These are phyloP conservation scores for Chaetogeoica ovagalla DNA, from an alignment of 2,888 invertebrate species.

Conservation along the genomic window DNA sequence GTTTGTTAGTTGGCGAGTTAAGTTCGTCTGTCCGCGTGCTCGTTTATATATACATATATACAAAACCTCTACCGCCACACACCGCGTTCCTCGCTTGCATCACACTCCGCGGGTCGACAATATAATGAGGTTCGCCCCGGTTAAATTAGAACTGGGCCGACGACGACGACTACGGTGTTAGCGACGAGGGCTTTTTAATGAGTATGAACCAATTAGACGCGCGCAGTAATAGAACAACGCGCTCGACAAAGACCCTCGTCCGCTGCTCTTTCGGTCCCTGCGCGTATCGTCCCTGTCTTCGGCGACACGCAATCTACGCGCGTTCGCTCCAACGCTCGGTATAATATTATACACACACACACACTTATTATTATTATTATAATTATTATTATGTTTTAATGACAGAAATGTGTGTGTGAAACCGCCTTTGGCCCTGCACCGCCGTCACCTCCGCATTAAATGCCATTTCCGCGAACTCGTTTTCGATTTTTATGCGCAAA, in stretches of 20 bases:
- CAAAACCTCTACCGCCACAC: too few species aligned
- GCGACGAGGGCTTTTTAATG: slow-evolving; percentile 53
- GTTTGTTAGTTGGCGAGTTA: slow-evolving; percentile 51
- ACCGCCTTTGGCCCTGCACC: too few species aligned
- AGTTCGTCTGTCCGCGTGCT: slow-evolving; percentile 20
- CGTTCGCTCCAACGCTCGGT: background rate
- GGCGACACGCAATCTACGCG: slow-evolving; percentile 42
- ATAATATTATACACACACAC: background rate
- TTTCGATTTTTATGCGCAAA: too few species aligned
- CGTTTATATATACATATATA: background rate
- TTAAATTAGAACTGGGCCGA: slow-evolving; percentile 52
- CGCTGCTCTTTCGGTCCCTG: background rate
- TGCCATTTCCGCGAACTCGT: too few species aligned
- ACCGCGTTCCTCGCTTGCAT: too few species aligned
- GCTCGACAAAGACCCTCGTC: slow-evolving; percentile 43
- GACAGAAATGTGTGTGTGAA: slow-evolving; percentile 26
- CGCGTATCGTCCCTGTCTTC: background rate
- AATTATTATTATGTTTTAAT: slow-evolving; percentile 24
- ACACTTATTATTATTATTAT: background rate
- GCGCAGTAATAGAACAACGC: slow-evolving; percentile 50
- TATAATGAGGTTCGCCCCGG: slow-evolving; percentile 53
- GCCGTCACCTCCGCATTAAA: too few species aligned
- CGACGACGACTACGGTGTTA: slow-evolving; percentile 37
- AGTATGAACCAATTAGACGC: slow-evolving; percentile 53
- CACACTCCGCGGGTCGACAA: slow-evolving; percentile 26